Conservation (phyloP, 2,888 invertebrate species). For the Pseudococcus longispinus region DNA sequence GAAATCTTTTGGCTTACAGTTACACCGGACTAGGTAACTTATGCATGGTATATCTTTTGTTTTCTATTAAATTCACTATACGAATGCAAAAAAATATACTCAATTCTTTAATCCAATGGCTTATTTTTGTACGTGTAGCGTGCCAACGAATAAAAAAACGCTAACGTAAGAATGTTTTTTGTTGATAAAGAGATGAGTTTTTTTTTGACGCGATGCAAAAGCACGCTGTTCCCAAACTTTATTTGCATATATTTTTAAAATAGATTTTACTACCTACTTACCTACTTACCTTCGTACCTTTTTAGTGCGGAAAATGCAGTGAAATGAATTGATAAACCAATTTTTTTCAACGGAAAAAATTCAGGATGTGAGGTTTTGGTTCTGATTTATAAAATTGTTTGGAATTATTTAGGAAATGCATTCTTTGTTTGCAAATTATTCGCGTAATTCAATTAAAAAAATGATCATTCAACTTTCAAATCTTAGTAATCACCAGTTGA, state of each 20-base stretch:
- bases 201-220: conserved; percentile 25
- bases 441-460: too few species aligned
- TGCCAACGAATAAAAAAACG: conserved; percentile 25
- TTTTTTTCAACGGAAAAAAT: neutral
- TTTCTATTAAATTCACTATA: neutral
- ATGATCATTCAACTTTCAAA: too few species aligned
- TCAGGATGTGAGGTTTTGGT: neutral
- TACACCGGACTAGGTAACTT: neutral
- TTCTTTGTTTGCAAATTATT: too few species aligned
- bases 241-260: neutral
- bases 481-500: too few species aligned
- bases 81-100: neutral
- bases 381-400: neutral
- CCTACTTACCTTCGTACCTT: neutral
- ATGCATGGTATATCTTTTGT: neutral
- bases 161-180: conserved; percentile 25
- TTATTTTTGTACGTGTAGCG: neutral
- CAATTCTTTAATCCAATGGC: conserved; percentile 21
- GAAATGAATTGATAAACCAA: neutral
- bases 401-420: too few species aligned
- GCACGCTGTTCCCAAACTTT: neutral
- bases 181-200: conserved; percentile 25
- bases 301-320: neutral
- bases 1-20: neutral
- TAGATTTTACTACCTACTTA: neutral